These are phyloP conservation scores for Heteromyza rotundicornis DNA, from an alignment of 2,888 invertebrate species.

Conservation along the genomic window DNA sequence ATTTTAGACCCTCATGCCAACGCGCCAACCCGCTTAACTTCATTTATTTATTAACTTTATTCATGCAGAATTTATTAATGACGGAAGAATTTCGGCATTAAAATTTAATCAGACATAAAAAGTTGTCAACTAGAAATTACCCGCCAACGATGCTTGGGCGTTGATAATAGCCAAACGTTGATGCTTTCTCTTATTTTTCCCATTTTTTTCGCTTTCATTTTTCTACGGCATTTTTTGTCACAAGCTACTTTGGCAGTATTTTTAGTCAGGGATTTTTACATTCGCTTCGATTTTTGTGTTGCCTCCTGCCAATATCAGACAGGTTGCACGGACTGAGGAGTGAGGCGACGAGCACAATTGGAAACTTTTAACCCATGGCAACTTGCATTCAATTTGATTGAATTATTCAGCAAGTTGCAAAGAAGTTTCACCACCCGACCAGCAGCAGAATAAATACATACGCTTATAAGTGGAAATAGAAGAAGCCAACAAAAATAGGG, in stretches of 20 bases:
- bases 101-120: slow-evolving; percentile 59
- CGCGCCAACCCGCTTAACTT: slow-evolving; percentile 33
- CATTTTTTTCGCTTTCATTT: background rate
- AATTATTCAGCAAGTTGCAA: slow-evolving; percentile 49
- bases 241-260: background rate
- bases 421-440: slow-evolving; percentile 34
- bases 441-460: background rate
- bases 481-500: too few species aligned
- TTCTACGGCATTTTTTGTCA: too few species aligned
- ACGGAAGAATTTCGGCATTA: slow-evolving; percentile 50
- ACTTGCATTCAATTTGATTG: slow-evolving; percentile 28
- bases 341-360: background rate
- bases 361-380: slow-evolving; percentile 26
- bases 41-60: slow-evolving; percentile 38
- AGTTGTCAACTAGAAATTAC: slow-evolving; percentile 44
- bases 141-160: slow-evolving; percentile 1
- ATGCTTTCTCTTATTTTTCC: background rate
- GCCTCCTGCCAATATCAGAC: background rate
- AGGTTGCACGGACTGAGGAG: slow-evolving; percentile 1
- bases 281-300: background rate
- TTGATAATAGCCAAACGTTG: too few species aligned
- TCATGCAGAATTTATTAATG: slow-evolving; percentile 56
- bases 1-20: too few species aligned
- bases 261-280: background rate
- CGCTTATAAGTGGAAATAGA: too few species aligned